Base-by-base conservation (phyloP, 2,113 vertebrate species). In the Brachypteracias leptosomus region DNA sequence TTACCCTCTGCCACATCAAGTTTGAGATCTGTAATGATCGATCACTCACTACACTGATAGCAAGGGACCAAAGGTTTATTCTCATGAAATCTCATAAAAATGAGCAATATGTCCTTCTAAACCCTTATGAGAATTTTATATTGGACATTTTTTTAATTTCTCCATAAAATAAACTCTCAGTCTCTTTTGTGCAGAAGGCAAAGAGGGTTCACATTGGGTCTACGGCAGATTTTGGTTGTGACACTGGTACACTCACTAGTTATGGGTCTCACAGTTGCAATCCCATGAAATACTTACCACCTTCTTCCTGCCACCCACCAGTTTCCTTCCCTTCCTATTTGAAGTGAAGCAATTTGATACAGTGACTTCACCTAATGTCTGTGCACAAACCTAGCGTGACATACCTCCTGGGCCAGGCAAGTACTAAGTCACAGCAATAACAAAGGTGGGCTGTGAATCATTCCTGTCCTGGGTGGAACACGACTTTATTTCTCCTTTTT, bases 391-490 rank as follows among this genome's bases (percentile, higher is more conserved):
- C 13, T 29, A 28, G 31, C 8, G 5, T 22, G 71, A 68, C 28
- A 15, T 5, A 70, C 18, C 29, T 70, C n/a, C 49, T 31, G 36
- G 66, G 70, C 55, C 86, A 94, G 55, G 52, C 55, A 93, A 89
- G 75, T 0, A 0, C 33, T 36, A 87, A 74, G 68, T 89, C 58
- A 72, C 13, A 63, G 58, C 40, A 75, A 10, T 19, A 89, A 88
- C 71, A 83, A 85, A 93, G 57, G 51, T 20, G 35, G 63, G 55
- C 38, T 63, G 10, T 83, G 95, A 93, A 85, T 88, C 86, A 85
- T 18, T 65, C 59, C 63, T 70, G 76, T 51, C 72, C 65, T 2
- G 0, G 17, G n/a, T 59, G 52, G 63, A 90, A 75, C 25, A 83
- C 20, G 25, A 66, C 9, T 61, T 62, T 54, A 31, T 55, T 86